These are phyloP conservation scores for Lottia scabra DNA, from an alignment of 2,888 invertebrate species.

Conservation along the genomic window DNA sequence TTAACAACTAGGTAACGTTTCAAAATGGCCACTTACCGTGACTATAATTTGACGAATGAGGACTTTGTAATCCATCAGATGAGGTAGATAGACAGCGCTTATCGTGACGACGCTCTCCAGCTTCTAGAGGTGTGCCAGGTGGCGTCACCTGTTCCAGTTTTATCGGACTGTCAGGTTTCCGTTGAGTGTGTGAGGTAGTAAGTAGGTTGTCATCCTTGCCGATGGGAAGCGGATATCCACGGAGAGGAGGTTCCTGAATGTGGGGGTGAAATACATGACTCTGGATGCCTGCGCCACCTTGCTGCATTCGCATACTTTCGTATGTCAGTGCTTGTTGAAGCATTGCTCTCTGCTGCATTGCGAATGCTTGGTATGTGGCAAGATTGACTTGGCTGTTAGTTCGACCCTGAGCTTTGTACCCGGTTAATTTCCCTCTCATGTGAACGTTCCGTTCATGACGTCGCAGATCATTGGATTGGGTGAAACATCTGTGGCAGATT, in stretches of 20 bases:
- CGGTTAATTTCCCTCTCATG: conserved; percentile 59
- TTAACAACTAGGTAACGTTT: background rate
- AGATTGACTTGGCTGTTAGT: conserved; percentile 49
- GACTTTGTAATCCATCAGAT: conserved; percentile 21
- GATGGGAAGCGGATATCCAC: conserved; percentile 17
- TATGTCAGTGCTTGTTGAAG: conserved; percentile 59
- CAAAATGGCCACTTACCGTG: background rate
- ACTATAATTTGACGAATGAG: conserved; percentile 14
- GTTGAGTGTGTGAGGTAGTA: conserved; percentile 22
- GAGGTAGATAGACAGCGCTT: conserved; percentile 3
- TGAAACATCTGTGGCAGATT: conserved; percentile 61
- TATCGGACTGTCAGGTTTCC: conserved; percentile 37
- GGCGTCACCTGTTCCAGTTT: conserved; percentile 58
- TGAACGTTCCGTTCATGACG: conserved; percentile 62
- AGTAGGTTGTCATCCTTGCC: conserved; percentile 20
- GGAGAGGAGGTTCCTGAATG: conserved; percentile 8
- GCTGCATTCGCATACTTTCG: conserved; percentile 47
- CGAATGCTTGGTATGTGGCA: conserved; percentile 59
- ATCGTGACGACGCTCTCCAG: conserved; percentile 25
- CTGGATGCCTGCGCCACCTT: conserved; percentile 22
- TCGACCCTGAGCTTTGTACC: conserved; percentile 45
- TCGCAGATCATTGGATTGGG: conserved; percentile 60
- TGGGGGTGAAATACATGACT: conserved; percentile 5
- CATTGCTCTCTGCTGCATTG: conserved; percentile 56
- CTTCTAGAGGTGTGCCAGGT: conserved; percentile 43